Base-by-base conservation (phyloP, 1,140 invertebrate genomes). In the Adoxophyes honmai region DNA sequence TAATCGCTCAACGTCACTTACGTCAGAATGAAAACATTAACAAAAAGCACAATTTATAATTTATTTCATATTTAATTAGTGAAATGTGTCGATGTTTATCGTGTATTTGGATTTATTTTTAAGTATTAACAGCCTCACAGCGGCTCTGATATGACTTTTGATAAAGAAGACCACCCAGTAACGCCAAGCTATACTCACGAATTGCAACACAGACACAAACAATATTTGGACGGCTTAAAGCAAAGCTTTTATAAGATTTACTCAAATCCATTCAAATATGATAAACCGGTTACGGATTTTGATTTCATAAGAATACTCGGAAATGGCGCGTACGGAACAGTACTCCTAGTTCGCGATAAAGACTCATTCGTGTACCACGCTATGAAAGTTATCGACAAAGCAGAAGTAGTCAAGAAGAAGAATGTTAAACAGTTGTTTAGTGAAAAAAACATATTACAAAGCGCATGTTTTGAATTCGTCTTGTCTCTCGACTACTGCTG, bases 341-440 rank as follows among this genome's bases (percentile, higher is more conserved):
- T 98, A 0, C 92, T 97, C 87, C 90, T 98, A 15, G 95, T 96
- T n/a, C 93, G 94, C 70, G 91, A 95, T 73, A 92, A 90, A 78
- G 36, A 65, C 6, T 81, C 94, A 83, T 86, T 89, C 62, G 67
- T 90, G 48, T 95, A 92, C 64, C 95, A 93, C 80, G 97, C 97
- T 0, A 96, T 98, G 93, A 98, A 98, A 90, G 93, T 97, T 53
- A 83, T 98, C 68, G 94, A 96, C 63, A 98, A 98, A 89, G 90
- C 91, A 52, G 93, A 94, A 81, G 91, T 98, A 6, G 92, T 98
- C 3, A 94, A 94, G 68, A 91, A 93, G 64, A 96, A 96, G 72
- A 95, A 97, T 86, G 87, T 98, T 2, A 91, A 93, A 55, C 96
- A 98, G 73, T 94, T 96, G 0, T 77, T 93, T 15, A 94, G 93